Percentiles rank a stretch among this genome's conserved stretches.
These are phyloP conservation scores for Trichosurus vulpecula DNA, from an alignment of 2,797 vertebrate species.

Conservation along the genomic window DNA sequence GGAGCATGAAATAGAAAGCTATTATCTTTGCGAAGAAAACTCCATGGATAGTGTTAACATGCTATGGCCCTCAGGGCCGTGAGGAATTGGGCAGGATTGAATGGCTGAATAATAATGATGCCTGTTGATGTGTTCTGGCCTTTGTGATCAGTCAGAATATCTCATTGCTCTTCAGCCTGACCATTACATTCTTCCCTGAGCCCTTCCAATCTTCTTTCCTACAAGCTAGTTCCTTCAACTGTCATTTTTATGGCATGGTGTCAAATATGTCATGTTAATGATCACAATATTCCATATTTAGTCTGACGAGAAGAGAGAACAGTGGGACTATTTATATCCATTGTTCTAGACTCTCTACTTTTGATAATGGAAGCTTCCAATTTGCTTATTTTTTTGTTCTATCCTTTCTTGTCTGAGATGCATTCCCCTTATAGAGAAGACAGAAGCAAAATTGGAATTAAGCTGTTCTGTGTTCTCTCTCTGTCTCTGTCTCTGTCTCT, in stretches of 20 bases:
- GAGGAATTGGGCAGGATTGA: not conserved
- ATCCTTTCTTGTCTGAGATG: not conserved
- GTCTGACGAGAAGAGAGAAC: not conserved
- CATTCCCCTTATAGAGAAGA: not conserved
- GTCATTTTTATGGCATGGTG: not conserved
- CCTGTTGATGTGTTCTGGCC: not conserved
- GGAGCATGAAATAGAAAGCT: not conserved
- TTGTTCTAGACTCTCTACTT: not conserved
- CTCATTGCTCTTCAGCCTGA: not conserved
- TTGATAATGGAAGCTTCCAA: not conserved
- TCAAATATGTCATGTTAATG: not conserved
- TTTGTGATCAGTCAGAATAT: not conserved
- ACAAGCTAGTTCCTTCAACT: not conserved
- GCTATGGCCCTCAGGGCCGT: not conserved
- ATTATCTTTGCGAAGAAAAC: not conserved
- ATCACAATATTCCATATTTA: not conserved
- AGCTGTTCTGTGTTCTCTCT: no score
- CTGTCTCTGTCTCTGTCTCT: not conserved
- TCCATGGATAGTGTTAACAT: not conserved
- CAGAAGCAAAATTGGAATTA: not conserved
- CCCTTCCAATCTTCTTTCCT: not conserved
- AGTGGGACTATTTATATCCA: not conserved
- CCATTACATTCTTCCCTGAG: not conserved
- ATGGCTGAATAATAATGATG: not conserved
- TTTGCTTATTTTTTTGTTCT: not conserved